Evolutionary conservation across 1,140 invertebrate genomes (phyloP), one percentile per base, ranked within the genome.

Genomic region (Macrosteles quadrilineatus): DNA sequence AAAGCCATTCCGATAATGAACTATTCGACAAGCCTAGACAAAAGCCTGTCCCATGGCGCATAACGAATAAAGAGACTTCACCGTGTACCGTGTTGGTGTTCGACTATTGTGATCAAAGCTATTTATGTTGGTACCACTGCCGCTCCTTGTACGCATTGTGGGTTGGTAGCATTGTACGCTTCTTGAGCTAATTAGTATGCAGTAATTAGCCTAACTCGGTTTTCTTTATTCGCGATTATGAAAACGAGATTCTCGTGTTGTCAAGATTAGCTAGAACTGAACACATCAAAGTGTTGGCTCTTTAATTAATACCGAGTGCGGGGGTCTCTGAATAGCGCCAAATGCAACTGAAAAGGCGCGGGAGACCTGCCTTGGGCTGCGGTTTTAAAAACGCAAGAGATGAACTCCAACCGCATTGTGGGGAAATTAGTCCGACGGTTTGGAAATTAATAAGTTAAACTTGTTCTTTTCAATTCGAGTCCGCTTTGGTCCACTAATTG

Each of bases 401-500:
- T 50, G 21, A 50, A 50, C 17, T 40, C n/a, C 36, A 40, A 19
- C 21, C 21, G 14, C n/a, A 50, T 50, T 50, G 47, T 50, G 47
- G 14, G 47, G 47, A 21, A 50, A 50, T 50, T 50, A 50, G n/a
- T 50, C 21, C 47, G 47, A 50, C 47, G 47, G 47, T 50, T 50
- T 50, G 47, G 47, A 50, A 50, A 50, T 50, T 50, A 50, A 50
- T 50, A 50, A 50, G 47, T 50, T 50, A 50, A 50, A 50, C 47
- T 50, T 50, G 47, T 50, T 50, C 47, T 50, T 50, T 50, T 50
- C 4, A 50, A 19, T 50, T 21, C 14, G 47, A 6, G 32, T 36
- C 32, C 32, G 32, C 4, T 4, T n/a, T 14, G 32, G 14, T 4
- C 32, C 4, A 36, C 4, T 36, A 4, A 4, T 4, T 36, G 32